Conservation (phyloP, 2,113 vertebrate species). For the Mola mola region DNA sequence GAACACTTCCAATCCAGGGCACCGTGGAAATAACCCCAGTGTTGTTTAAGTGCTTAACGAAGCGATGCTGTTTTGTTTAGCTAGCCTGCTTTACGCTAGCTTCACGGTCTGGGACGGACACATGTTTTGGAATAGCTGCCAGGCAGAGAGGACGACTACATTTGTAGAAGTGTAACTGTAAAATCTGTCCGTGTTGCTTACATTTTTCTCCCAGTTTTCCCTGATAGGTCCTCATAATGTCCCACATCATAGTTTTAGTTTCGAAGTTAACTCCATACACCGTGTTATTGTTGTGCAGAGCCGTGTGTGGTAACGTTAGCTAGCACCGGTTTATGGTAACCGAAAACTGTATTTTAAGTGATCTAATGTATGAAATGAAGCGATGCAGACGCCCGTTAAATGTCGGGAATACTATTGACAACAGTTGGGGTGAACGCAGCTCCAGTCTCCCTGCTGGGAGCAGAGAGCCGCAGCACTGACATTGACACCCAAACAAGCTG, state of each 20-base stretch:
- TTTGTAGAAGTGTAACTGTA: no score
- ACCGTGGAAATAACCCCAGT: accelerated
- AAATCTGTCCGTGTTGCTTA: not conserved
- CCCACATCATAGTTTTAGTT: not conserved
- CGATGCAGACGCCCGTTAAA: no score
- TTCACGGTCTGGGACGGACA: constrained; percentile 25
- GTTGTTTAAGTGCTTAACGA: constrained; percentile 24
- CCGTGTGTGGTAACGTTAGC: not conserved
- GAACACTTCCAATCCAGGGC: accelerated
- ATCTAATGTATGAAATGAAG: no score
- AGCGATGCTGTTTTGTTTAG: constrained; percentile 37
- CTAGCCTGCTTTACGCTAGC: constrained; percentile 32
- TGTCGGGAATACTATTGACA: not conserved
- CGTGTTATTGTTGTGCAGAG: not conserved
- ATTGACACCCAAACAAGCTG: constrained; percentile 4
- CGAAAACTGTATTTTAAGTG: no score
- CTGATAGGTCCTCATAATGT: accelerated
- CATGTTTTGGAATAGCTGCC: constrained; percentile 35
- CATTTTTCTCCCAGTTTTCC: not conserved
- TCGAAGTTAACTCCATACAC: accelerated
- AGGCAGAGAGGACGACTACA: not conserved
- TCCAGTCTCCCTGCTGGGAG: not conserved
- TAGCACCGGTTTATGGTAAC: not conserved
- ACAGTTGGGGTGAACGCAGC: not conserved
- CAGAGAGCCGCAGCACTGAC: constrained; percentile 8